These are phyloP conservation scores for Sciaenops ocellatus DNA, from an alignment of 2,797 vertebrate species.

Conservation along the genomic window DNA sequence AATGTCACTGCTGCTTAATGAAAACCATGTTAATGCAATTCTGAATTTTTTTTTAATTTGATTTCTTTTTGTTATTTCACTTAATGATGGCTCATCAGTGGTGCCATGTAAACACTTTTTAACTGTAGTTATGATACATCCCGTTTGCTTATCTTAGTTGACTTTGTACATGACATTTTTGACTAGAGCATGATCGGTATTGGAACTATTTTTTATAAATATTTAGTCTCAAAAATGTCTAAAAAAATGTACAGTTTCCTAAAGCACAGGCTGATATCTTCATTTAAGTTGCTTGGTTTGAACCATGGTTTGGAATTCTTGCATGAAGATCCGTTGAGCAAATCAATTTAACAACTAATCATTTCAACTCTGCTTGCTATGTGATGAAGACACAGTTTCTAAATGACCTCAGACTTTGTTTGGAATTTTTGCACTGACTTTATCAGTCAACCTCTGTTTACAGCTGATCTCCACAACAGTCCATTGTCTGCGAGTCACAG, in stretches of 20 bases:
- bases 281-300: neutral
- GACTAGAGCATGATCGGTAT: neutral
- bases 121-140: neutral
- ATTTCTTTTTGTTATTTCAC: neutral
- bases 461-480: neutral
- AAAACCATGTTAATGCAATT: conserved; percentile 8
- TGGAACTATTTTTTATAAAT: too few species aligned
- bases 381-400: neutral
- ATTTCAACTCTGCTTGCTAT: neutral
- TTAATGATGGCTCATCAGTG: neutral
- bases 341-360: neutral
- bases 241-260: neutral
- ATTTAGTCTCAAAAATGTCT: too few species aligned
- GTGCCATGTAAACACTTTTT: neutral
- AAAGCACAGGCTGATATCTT: neutral
- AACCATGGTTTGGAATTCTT: too few species aligned
- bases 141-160: neutral
- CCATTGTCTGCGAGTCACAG: neutral
- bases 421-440: neutral
- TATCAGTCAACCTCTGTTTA: neutral
- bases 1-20: conserved; percentile 8
- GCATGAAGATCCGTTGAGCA: neutral
- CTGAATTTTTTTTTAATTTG: neutral
- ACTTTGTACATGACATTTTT: neutral
- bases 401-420: neutral